Conservation (phyloP, 2,888 invertebrate species). For the Drosophila borborema region DNA sequence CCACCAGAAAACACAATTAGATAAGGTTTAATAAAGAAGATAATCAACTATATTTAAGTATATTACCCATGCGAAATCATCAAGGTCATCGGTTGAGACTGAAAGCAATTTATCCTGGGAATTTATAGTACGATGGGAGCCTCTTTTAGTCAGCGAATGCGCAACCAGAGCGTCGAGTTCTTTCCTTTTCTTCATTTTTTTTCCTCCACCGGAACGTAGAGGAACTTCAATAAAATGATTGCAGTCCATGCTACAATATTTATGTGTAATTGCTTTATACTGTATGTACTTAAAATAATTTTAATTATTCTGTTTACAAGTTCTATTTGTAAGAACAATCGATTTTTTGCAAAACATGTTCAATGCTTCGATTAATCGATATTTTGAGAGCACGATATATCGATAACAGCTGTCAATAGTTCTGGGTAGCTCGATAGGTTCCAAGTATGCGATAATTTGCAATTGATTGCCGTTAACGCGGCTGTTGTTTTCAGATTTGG, state of each 20-base stretch:
- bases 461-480: background rate
- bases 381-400: background rate
- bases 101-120: slow-evolving; percentile 88
- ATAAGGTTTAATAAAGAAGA: slow-evolving; percentile 7
- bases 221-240: slow-evolving; percentile 88
- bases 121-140: slow-evolving; percentile 67
- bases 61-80: slow-evolving; percentile 85
- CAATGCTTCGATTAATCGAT: slow-evolving; percentile 3
- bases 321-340: slow-evolving; percentile 10
- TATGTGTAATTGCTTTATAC: background rate
- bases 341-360: slow-evolving; percentile 1
- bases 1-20: slow-evolving; percentile 9
- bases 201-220: slow-evolving; percentile 87
- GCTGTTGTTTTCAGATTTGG: background rate
- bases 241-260: slow-evolving; percentile 86
- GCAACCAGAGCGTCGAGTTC: slow-evolving; percentile 91
- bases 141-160: slow-evolving; percentile 84
- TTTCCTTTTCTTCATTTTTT: slow-evolving; percentile 92
- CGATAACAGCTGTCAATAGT: no score
- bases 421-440: background rate
- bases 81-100: slow-evolving; percentile 88
- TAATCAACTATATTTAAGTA: slow-evolving; percentile 15
- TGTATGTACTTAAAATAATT: background rate
- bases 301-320: slow-evolving; percentile 13
- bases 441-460: background rate